Evolutionary conservation across 2,113 vertebrate species (phyloP).

Genomic region (Harpagus bidentatus): DNA sequence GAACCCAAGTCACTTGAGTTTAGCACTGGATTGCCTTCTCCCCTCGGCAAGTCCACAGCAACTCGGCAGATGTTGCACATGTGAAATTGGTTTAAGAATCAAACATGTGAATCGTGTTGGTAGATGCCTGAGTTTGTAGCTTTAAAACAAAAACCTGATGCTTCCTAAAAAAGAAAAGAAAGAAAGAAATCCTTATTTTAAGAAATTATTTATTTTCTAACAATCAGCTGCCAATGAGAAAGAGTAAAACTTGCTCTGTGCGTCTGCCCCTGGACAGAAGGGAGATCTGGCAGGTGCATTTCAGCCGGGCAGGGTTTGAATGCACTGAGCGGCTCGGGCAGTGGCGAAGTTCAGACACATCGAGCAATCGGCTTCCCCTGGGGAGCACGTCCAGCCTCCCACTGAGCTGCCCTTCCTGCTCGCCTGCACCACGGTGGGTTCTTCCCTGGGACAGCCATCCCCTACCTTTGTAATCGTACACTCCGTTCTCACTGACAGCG

Average conservation of each 20-base stretch:
- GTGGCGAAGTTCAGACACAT: accelerated
- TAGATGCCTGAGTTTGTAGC: neutral
- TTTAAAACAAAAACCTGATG: neutral
- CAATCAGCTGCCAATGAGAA: neutral
- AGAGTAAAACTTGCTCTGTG: neutral
- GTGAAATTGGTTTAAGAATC: neutral
- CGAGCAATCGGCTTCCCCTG: accelerated
- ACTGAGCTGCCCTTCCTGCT: neutral
- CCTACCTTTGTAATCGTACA: accelerated
- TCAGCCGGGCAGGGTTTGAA: neutral
- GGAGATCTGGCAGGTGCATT: neutral
- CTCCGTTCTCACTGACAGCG: accelerated
- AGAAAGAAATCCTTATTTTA: neutral
- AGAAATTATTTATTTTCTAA: neutral
- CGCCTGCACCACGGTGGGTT: neutral
- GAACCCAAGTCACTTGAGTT: neutral
- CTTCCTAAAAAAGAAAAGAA: neutral
- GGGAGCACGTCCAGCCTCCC: neutral
- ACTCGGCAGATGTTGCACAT: neutral
- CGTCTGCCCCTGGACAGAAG: neutral
- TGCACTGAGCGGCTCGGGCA: accelerated
- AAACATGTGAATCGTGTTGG: accelerated
- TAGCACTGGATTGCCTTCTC: neutral
- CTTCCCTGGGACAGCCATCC: neutral
- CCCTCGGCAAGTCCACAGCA: accelerated